Evolutionary conservation across 1,140 invertebrate genomes (phyloP).

Genomic region (Antheraea pernyi): DNA sequence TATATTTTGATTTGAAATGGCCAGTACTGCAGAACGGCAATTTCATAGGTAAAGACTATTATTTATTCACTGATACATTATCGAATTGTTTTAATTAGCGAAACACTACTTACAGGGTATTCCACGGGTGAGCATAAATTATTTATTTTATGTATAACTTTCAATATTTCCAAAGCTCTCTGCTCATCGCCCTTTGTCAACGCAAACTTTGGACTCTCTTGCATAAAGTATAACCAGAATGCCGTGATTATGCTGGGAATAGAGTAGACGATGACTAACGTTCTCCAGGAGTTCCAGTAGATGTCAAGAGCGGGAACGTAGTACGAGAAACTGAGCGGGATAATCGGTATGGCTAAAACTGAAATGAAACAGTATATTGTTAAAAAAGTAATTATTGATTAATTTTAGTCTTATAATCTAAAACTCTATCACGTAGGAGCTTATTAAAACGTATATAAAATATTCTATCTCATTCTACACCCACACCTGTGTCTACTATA

Average conservation of each 20-base stretch:
- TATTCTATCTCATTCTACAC: too few species aligned
- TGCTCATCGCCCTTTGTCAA: slow-evolving; percentile 41
- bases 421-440: too few species aligned
- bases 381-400: neutral
- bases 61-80: too few species aligned
- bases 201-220: slow-evolving; percentile 58
- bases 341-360: slow-evolving; percentile 57
- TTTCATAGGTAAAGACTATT: too few species aligned
- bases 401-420: too few species aligned
- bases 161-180: slow-evolving; percentile 40
- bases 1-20: too few species aligned
- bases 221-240: slow-evolving; percentile 38
- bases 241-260: slow-evolving; percentile 39
- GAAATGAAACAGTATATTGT: slow-evolving; percentile 22
- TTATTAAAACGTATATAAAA: too few species aligned
- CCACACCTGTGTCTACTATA: too few species aligned
- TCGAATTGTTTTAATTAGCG: too few species aligned
- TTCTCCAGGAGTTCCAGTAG: slow-evolving; percentile 62
- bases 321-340: slow-evolving; percentile 48
- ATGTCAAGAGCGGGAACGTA: slow-evolving; percentile 48
- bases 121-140: slow-evolving; percentile 25
- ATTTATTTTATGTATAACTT: slow-evolving; percentile 41
- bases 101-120: slow-evolving; percentile 30
- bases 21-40: too few species aligned
- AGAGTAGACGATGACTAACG: slow-evolving; percentile 44